Evolutionary conservation across 2,113 vertebrate species (phyloP).

Genomic region (Anhinga anhinga): DNA sequence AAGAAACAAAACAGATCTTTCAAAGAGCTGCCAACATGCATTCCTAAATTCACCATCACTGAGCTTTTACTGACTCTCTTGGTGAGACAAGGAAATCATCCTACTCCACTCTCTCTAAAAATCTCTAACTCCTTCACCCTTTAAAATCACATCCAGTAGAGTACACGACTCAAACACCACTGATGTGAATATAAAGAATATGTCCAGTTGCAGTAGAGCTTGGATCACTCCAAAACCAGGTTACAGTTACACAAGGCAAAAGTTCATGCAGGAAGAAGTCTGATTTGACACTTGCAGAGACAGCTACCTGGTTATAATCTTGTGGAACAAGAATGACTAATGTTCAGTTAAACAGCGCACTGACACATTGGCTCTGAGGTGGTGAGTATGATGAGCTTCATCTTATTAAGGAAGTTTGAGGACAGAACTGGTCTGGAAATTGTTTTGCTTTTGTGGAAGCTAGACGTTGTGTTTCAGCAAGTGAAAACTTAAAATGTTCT

Average conservation of each 20-base stretch:
- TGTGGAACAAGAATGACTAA: background rate
- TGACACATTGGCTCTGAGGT: background rate
- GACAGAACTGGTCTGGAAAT: background rate
- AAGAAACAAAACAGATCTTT: background rate
- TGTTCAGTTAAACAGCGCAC: background rate
- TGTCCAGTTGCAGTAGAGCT: background rate
- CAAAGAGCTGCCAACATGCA: background rate
- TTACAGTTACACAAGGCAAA: background rate
- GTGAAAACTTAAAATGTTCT: background rate
- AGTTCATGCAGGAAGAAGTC: background rate
- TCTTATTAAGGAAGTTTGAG: background rate
- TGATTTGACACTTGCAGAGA: background rate
- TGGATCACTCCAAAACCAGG: background rate
- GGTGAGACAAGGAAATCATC: background rate
- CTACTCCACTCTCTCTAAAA: background rate
- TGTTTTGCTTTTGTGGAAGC: background rate
- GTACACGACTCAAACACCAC: rapidly evolving
- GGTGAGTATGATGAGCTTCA: rapidly evolving
- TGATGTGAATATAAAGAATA: rapidly evolving
- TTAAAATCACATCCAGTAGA: background rate
- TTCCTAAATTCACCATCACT: background rate
- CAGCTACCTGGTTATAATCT: background rate
- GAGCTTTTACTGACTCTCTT: background rate
- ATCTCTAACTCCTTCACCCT: background rate
- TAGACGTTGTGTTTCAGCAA: background rate